Conservation (phyloP, 2,888 invertebrate genomes). For the Callyntrura guangdongensis region DNA sequence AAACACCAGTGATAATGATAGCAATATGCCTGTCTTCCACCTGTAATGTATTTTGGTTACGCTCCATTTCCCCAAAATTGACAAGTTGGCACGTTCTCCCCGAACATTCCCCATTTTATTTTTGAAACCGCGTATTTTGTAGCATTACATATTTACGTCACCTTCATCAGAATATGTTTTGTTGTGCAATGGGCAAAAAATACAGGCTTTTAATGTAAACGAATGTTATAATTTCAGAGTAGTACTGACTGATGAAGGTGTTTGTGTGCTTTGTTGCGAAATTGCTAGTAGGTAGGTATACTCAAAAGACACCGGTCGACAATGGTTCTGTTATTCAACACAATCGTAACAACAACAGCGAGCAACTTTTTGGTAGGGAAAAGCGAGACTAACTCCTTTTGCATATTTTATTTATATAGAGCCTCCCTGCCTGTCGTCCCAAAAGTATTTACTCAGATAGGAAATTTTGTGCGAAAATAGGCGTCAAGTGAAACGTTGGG, state of each 20-base stretch:
- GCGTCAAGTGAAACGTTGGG: slow-evolving; percentile 18
- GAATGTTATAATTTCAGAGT: neutral
- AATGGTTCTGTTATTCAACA: slow-evolving; percentile 27
- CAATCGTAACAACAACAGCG: neutral
- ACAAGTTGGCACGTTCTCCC: neutral
- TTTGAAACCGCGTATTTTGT: neutral
- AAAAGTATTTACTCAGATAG: slow-evolving; percentile 3
- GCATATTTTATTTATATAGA: slow-evolving; percentile 40
- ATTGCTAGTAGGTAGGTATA: slow-evolving; percentile 26
- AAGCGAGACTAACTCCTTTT: too few species aligned
- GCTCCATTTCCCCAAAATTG: neutral
- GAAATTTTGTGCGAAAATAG: slow-evolving; percentile 5
- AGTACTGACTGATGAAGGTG: neutral
- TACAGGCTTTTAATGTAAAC: neutral
- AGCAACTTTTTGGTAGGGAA: neutral
- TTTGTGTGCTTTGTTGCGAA: neutral
- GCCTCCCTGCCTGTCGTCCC: slow-evolving; percentile 28
- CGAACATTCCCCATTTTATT: neutral
- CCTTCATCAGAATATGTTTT: too few species aligned
- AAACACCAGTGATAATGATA: neutral
- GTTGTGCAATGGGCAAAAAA: too few species aligned
- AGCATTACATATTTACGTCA: too few species aligned
- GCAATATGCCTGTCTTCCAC: neutral
- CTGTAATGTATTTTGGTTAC: neutral
- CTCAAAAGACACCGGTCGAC: neutral